Percentiles rank a stretch among this genome's conserved stretches.
Evolutionary conservation across 2,797 vertebrate species (phyloP).

Genomic region (Darevskia nairensis): DNA sequence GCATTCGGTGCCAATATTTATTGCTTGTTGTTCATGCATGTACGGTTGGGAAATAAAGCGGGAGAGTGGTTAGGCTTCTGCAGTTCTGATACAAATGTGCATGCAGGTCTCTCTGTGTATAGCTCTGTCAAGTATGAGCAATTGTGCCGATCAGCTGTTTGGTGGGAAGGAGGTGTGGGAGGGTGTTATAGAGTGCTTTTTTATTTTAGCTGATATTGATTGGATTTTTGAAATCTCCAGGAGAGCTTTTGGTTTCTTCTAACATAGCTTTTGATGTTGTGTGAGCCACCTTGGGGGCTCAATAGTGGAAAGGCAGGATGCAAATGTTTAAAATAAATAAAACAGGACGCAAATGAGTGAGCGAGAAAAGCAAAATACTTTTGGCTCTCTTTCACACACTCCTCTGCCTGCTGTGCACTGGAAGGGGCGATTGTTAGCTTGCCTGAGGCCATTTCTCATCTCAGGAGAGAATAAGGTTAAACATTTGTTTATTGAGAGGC

Average conservation of each 20-base stretch:
- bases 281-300: background rate
- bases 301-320: background rate
- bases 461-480: background rate
- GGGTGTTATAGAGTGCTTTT: background rate
- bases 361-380: background rate
- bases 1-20: conserved; percentile 46
- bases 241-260: background rate
- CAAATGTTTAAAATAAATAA: background rate
- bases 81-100: background rate
- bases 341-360: background rate
- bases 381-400: background rate
- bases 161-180: background rate
- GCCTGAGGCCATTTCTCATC: conserved; percentile 12
- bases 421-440: background rate
- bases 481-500: background rate
- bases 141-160: background rate
- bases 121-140: background rate
- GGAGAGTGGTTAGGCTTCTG: background rate
- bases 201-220: background rate
- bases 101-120: background rate
- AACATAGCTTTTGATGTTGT: background rate
- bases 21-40: background rate
- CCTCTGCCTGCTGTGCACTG: background rate
- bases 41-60: background rate
- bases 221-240: background rate